phyloP scores from a whole-genome alignment of 2,113 vertebrate species.

The Saguinus imperator region DNA sequence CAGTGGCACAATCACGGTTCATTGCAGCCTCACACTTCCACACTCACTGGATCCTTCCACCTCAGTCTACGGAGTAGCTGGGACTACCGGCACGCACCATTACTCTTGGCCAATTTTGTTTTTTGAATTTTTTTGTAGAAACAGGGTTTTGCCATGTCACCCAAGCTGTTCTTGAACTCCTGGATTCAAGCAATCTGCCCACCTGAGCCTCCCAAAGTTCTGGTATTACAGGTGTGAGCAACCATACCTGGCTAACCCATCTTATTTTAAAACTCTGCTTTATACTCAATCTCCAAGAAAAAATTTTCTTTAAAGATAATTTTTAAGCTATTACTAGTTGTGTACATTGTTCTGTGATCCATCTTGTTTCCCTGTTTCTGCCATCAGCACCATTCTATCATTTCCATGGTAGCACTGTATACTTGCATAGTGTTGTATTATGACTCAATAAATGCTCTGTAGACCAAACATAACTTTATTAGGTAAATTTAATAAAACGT shows the following conservation, averaged over 20 bases:
- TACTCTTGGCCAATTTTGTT: too few relatives aligned
- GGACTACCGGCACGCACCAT: too few relatives aligned
- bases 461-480: not conserved
- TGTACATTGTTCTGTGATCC: not conserved
- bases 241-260: accelerated
- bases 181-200: too few relatives aligned
- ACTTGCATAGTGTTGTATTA: not conserved
- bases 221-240: too few relatives aligned
- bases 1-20: too few relatives aligned
- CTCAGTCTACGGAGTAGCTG: too few relatives aligned
- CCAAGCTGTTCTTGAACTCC: too few relatives aligned
- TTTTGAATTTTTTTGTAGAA: too few relatives aligned
- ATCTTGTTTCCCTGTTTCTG: not conserved
- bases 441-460: not conserved
- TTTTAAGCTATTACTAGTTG: not conserved
- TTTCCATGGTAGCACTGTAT: not conserved
- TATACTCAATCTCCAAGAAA: not conserved
- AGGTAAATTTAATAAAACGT: not conserved
- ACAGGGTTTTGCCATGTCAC: too few relatives aligned
- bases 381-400: not conserved
- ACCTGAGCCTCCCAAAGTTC: too few relatives aligned
- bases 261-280: not conserved
- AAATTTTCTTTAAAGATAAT: not conserved
- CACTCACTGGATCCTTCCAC: too few relatives aligned
- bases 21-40: too few relatives aligned